Base-by-base conservation (phyloP, 1,140 invertebrate genomes). In the Aphidius ervi region DNA sequence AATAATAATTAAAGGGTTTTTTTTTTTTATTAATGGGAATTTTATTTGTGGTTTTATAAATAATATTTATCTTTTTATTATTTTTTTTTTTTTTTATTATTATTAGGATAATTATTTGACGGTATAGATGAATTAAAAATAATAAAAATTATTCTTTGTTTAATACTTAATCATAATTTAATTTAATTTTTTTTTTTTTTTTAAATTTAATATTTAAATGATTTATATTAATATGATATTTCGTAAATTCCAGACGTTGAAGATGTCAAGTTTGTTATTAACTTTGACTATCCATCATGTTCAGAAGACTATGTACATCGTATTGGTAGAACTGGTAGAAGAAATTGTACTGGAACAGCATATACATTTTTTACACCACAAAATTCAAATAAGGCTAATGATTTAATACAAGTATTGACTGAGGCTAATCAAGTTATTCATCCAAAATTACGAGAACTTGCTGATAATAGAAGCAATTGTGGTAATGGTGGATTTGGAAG, bases 241-340 rank as follows among this genome's bases (percentile, higher is more conserved):
- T 58, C 16, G 49, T 58, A 46, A 43, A 63, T 81, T 85, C 78
- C 84, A 99, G 97, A 99, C 89, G 97, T 99, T 74, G 94, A 98
- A 82, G 98, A 99, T 83, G 96, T 99, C 59, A 98, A 99, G 81
- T 99, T 97, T 86, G 98, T 99, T 46, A 97, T 99, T 74, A 99
- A 99, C 85, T 99, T 93, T 85, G 98, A 99, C 81, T 99, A 99
- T 82, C 97, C 98, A 16, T 96, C 93, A 69, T 94, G 94, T 77
- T 97, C 95, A 46, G 98, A 99, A 83, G 98, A 99, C 82, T 99
- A 99, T 80, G 95, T 99, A 46, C 98, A 99, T 81, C 88, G 98
- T 62, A 99, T 99, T 77, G 98, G 98, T 57, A 88, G 98, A 72
- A 99, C 98, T 49, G 98, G 95, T 55, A 84, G 98, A 63, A 91